Conservation (phyloP, 2,888 invertebrate species). For the Embidobia sp. region DNA sequence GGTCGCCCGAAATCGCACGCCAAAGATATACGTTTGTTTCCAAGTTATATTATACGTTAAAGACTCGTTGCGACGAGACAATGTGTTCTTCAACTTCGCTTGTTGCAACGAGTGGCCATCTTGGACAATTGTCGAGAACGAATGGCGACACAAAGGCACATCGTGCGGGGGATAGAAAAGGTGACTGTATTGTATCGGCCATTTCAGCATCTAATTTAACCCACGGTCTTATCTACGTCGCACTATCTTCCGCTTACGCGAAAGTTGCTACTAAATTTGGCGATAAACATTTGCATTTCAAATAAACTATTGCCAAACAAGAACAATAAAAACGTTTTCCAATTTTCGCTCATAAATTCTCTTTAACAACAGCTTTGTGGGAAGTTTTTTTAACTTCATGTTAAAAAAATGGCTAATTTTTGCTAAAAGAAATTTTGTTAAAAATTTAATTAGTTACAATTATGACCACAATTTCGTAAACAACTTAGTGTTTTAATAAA, state of each 20-base stretch:
- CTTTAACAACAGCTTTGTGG: too few species aligned
- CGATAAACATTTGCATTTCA: slow-evolving; percentile 55
- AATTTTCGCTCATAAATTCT: too few species aligned
- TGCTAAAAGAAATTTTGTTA: too few species aligned
- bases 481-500: too few species aligned
- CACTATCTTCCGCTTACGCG: slow-evolving; percentile 42
- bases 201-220: slow-evolving; percentile 61
- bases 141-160: slow-evolving; percentile 35
- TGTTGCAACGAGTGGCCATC: slow-evolving; percentile 56
- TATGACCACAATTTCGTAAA: too few species aligned
- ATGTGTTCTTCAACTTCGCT: slow-evolving; percentile 41
- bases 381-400: too few species aligned
- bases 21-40: slow-evolving; percentile 25
- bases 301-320: slow-evolving; percentile 12
- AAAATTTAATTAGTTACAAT: too few species aligned
- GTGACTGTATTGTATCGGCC: slow-evolving; percentile 43
- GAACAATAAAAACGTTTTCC: neutral
- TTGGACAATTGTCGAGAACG: slow-evolving; percentile 57
- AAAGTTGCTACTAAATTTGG: slow-evolving; percentile 33
- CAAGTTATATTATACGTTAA: slow-evolving; percentile 29
- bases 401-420: too few species aligned
- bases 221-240: slow-evolving; percentile 49
- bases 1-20: slow-evolving; percentile 4
- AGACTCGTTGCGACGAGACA: slow-evolving; percentile 44
- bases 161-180: slow-evolving; percentile 30